A percentile compares a stretch with the other conserved stretches of the same genome.
Evolutionary conservation across 2,797 vertebrate species (phyloP).

Genomic region (Mormyrops boulengeri): DNA sequence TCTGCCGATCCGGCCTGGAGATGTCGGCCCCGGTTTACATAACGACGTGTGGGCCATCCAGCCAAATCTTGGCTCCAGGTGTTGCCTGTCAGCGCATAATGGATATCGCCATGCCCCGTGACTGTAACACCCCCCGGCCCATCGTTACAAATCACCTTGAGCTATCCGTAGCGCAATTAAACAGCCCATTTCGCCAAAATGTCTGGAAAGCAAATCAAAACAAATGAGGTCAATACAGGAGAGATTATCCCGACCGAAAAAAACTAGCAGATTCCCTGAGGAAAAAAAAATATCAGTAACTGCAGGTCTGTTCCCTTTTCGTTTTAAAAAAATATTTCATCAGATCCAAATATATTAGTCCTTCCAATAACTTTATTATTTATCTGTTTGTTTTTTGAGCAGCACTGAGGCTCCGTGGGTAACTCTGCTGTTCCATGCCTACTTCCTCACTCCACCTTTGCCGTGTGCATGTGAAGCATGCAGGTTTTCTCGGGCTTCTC

Average conservation of each 20-base stretch:
- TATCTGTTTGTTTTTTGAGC: background rate
- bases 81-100: slow-evolving; percentile 13
- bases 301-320: background rate
- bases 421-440: background rate
- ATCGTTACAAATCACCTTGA: slow-evolving; percentile 14
- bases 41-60: background rate
- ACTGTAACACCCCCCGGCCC: background rate
- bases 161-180: slow-evolving; percentile 15
- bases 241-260: background rate
- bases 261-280: background rate
- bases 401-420: background rate
- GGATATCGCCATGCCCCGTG: background rate
- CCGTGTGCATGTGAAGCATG: background rate
- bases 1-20: background rate
- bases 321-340: background rate
- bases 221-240: slow-evolving; percentile 13
- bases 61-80: slow-evolving; percentile 15
- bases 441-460: background rate
- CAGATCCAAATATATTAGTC: background rate
- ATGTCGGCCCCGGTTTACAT: slow-evolving; percentile 1
- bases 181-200: slow-evolving; percentile 15
- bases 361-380: background rate
- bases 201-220: slow-evolving; percentile 16
- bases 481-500: background rate
- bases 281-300: background rate